A percentile compares a stretch with the other conserved stretches of the same genome.
phyloP scores from a whole-genome alignment of 92 coral and sea anemone genomes.

The Zoanthus sociatus region DNA sequence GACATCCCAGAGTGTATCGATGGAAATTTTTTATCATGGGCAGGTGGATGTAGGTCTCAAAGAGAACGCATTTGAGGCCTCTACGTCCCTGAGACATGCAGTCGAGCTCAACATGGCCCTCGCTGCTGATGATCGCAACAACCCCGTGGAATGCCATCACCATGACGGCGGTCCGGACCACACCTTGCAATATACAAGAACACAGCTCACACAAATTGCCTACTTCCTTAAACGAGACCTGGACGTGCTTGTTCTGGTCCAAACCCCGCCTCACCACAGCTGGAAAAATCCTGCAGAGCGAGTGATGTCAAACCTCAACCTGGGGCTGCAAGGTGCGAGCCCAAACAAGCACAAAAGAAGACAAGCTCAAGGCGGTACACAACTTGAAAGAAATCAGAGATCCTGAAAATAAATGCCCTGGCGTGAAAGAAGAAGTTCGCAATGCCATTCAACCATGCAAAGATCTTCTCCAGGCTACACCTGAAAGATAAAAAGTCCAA shows the following conservation, averaged over 20 bases:
- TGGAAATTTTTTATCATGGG: constrained; percentile 59
- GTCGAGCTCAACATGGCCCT: constrained; percentile 39
- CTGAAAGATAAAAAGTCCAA: constrained; percentile 63
- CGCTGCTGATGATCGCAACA: constrained; percentile 33
- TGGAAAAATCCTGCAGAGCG: constrained; percentile 72
- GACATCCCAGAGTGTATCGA: constrained; percentile 56
- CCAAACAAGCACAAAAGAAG: constrained; percentile 56
- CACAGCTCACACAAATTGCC: constrained; percentile 49
- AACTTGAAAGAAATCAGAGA: constrained; percentile 59
- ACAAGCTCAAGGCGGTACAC: constrained; percentile 50
- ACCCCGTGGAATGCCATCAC: constrained; percentile 42
- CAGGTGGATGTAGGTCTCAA: no score
- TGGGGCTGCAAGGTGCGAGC: constrained; percentile 66
- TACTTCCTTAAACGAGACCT: constrained; percentile 60
- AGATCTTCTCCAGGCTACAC: constrained; percentile 63
- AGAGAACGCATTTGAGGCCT: constrained; percentile 34
- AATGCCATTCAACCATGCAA: constrained; percentile 65
- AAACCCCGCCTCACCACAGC: constrained; percentile 62
- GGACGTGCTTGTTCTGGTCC: constrained; percentile 56
- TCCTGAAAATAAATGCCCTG: constrained; percentile 51
- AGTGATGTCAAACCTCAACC: constrained; percentile 69
- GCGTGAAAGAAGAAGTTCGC: constrained; percentile 53
- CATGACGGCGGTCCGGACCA: no score
- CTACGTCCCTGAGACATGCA: constrained; percentile 54
- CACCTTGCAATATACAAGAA: background rate